phyloP scores from a whole-genome alignment of 2,797 vertebrate species.

The Alectoris magna region DNA sequence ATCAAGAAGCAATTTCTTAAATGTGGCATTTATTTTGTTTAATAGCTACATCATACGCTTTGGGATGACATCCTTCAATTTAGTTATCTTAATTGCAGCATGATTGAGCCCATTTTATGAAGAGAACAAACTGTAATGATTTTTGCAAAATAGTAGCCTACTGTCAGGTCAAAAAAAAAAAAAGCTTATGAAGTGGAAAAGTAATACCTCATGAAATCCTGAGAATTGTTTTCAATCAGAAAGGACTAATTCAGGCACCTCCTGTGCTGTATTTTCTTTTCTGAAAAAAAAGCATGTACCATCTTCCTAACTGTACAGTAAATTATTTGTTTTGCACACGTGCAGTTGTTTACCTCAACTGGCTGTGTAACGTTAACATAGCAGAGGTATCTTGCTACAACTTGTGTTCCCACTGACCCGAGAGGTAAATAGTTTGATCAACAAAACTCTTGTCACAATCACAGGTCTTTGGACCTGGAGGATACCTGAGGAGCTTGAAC shows the following conservation, averaged over 20 bases:
- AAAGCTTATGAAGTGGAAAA: neutral
- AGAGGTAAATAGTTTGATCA: neutral
- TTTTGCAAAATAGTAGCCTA: constrained; percentile 9
- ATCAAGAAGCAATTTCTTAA: constrained; percentile 51
- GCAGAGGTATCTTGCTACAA: neutral
- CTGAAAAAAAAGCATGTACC: neutral
- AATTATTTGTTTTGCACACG: neutral
- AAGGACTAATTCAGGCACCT: neutral
- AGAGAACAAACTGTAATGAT: constrained; percentile 20
- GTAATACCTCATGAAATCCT: neutral
- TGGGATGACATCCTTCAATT: constrained; percentile 26
- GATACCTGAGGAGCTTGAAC: neutral
- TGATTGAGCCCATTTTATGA: constrained; percentile 38
- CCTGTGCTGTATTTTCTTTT: neutral
- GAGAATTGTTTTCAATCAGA: neutral
- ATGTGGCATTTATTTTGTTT: constrained; percentile 30
- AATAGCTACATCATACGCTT: constrained; percentile 43
- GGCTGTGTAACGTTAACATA: neutral
- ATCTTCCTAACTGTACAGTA: neutral
- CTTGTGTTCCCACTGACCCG: neutral
- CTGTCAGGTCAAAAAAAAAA: neutral
- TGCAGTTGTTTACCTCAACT: neutral
- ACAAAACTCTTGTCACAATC: neutral
- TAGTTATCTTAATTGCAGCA: constrained; percentile 54
- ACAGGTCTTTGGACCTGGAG: neutral